Evolutionary conservation across 2,888 invertebrate genomes (phyloP).

Genomic region (Gastrophysa polygoni): DNA sequence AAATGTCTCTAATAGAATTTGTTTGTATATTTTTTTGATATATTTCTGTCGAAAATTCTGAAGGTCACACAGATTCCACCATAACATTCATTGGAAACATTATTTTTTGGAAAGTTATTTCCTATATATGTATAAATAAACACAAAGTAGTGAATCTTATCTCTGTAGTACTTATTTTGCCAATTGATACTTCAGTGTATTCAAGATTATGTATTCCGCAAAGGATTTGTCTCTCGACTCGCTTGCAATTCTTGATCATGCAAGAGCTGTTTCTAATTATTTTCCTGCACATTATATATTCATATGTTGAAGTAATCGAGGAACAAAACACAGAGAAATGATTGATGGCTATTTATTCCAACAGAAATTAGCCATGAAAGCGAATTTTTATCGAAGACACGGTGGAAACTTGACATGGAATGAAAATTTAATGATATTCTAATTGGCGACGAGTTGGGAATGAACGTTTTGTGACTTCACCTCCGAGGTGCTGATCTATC

Average conservation of each 20-base stretch:
- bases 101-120: too few relatives aligned
- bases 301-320: neutral
- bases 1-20: too few relatives aligned
- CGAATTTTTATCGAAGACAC: neutral
- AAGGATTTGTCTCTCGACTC: neutral
- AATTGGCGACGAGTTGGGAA: neutral
- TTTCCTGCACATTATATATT: neutral
- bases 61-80: too few relatives aligned
- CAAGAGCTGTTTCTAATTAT: neutral
- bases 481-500: too few relatives aligned
- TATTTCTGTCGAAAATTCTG: too few relatives aligned
- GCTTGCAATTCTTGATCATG: neutral
- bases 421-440: neutral
- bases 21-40: too few relatives aligned
- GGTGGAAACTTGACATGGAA: neutral
- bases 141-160: too few relatives aligned
- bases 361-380: neutral
- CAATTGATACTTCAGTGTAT: too few relatives aligned
- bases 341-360: conserved; percentile 9
- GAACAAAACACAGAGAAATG: conserved; percentile 17
- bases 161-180: too few relatives aligned
- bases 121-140: too few relatives aligned
- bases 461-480: too few relatives aligned
- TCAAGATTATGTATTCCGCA: neutral
- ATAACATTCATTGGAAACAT: too few relatives aligned